These are phyloP conservation scores for Lampris incognitus DNA, from an alignment of 2,113 vertebrate species.

Conservation along the genomic window DNA sequence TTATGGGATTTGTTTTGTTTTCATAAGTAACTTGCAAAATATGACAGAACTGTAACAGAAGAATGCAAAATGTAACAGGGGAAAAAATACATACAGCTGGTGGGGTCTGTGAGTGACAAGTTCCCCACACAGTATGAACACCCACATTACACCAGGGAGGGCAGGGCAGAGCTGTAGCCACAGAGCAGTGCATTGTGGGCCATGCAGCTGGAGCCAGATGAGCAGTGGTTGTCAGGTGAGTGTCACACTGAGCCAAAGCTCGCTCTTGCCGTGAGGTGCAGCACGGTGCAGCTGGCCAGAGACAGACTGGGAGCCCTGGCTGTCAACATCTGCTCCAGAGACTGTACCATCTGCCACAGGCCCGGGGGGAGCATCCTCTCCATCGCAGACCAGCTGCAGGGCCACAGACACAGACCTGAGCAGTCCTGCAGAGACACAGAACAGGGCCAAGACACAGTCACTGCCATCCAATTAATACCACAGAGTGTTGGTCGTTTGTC, in stretches of 20 bases:
- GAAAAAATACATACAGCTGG: slow-evolving; percentile 4
- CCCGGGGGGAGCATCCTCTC: slow-evolving; percentile 61
- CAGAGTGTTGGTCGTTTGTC: slow-evolving; percentile 48
- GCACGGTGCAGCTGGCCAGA: slow-evolving; percentile 69
- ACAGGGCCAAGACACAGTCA: slow-evolving; percentile 59
- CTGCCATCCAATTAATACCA: slow-evolving; percentile 1
- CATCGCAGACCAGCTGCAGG: slow-evolving; percentile 74
- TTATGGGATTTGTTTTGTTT: too few relatives aligned
- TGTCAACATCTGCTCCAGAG: slow-evolving; percentile 83
- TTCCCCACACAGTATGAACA: slow-evolving; percentile 40
- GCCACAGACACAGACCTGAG: slow-evolving; percentile 65
- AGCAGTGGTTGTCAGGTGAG: slow-evolving; percentile 74
- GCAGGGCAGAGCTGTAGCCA: slow-evolving; percentile 34
- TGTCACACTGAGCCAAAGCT: slow-evolving; percentile 59
- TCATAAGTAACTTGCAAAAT: too few relatives aligned
- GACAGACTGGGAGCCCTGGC: slow-evolving; percentile 73
- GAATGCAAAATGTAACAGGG: neutral
- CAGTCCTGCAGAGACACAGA: slow-evolving; percentile 51
- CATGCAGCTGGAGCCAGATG: slow-evolving; percentile 61
- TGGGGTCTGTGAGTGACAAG: slow-evolving; percentile 43
- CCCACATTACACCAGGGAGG: slow-evolving; percentile 40
- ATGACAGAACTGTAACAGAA: neutral
- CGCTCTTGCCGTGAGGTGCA: slow-evolving; percentile 42
- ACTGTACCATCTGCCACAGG: slow-evolving; percentile 77
- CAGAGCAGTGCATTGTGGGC: slow-evolving; percentile 37